A percentile compares a stretch with the other conserved stretches of the same genome.
Evolutionary conservation across 2,113 vertebrate genomes (phyloP).

Genomic region (Microcebus jonahi): DNA sequence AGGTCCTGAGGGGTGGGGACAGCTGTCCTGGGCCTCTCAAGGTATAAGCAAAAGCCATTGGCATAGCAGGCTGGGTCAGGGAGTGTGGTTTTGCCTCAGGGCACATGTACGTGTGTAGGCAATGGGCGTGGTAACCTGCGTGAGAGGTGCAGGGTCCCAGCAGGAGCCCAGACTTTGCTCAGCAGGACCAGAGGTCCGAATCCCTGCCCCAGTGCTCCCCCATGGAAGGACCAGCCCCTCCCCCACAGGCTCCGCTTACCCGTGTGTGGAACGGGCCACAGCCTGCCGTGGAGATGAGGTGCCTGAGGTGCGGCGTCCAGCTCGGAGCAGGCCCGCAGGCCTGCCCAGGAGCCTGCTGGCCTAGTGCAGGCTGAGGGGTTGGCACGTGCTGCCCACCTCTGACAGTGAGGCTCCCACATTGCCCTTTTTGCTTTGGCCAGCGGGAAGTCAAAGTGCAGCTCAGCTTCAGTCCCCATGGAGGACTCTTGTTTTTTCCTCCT

Average conservation of each 20-base stretch:
- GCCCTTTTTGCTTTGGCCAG: conserved; percentile 28
- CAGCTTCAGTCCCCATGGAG: not conserved
- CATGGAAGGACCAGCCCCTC: no score
- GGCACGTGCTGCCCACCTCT: not conserved
- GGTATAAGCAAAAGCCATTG: not conserved
- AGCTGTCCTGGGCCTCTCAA: not conserved
- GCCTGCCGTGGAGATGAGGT: not conserved
- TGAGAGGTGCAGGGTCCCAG: not conserved
- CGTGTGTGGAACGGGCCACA: not conserved
- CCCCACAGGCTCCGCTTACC: no score
- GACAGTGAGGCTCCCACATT: not conserved
- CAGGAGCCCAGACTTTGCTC: not conserved
- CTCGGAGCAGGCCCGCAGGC: not conserved
- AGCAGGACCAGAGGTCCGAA: not conserved
- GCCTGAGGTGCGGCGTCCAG: not conserved
- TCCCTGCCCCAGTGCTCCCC: not conserved
- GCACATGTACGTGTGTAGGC: accelerated
- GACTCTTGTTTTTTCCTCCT: not conserved
- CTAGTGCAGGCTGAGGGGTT: accelerated
- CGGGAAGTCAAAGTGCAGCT: not conserved
- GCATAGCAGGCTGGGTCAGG: not conserved
- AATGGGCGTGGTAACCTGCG: not conserved
- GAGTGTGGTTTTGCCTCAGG: accelerated
- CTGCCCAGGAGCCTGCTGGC: not conserved
- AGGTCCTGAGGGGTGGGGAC: not conserved